Conservation (phyloP, 2,113 vertebrate species). For the Zosterops pallidus region DNA sequence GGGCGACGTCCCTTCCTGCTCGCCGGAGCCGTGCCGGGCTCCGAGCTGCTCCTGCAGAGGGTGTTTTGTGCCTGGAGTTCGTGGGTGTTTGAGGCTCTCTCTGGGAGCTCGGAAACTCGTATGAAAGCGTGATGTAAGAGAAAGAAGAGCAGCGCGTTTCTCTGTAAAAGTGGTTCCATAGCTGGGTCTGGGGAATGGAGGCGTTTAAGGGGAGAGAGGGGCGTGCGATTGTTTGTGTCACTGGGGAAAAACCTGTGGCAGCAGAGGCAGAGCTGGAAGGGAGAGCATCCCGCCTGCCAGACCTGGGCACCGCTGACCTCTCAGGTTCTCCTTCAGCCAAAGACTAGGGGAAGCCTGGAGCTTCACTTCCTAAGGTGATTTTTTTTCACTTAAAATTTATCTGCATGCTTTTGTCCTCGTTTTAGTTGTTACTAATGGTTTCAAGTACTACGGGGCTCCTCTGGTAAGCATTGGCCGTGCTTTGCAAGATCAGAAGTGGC, state of each 20-base stretch:
- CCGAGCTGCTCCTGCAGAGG: background rate
- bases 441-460: accelerated
- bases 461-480: background rate
- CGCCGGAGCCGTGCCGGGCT: background rate
- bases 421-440: background rate
- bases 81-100: background rate
- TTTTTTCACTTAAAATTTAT: background rate
- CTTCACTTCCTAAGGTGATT: background rate
- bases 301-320: accelerated
- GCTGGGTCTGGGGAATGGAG: background rate
- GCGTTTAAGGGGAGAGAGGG: background rate
- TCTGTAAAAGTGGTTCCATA: background rate
- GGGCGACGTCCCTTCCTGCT: background rate
- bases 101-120: background rate
- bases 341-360: background rate
- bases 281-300: background rate
- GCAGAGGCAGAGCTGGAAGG: background rate
- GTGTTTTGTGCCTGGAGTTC: background rate
- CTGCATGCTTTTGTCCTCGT: background rate
- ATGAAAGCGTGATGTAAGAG: background rate
- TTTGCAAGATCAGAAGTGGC: background rate
- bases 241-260: background rate
- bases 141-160: background rate
- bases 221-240: background rate
- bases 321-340: background rate